Evolutionary conservation across 2,797 vertebrate genomes (phyloP).

Genomic region (Chelon auratus): DNA sequence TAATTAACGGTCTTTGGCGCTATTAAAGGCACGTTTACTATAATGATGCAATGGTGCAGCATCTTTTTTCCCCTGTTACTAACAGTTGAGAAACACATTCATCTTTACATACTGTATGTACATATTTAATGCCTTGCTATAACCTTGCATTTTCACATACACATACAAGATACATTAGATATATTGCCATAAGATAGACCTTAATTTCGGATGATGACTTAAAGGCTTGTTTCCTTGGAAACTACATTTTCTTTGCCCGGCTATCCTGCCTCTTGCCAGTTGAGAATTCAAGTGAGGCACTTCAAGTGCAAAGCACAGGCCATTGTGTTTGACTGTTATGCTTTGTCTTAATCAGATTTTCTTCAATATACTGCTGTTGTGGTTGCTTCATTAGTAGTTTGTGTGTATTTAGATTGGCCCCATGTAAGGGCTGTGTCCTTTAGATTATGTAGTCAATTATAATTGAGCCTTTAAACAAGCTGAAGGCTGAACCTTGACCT

Average conservation of each 20-base stretch:
- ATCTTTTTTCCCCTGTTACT: neutral
- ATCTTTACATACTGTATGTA: neutral
- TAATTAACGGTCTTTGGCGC: too few species aligned
- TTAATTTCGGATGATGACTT: slow-evolving; percentile 58
- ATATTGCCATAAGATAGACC: neutral
- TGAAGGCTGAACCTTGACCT: neutral
- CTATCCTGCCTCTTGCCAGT: slow-evolving; percentile 18
- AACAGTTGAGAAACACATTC: neutral
- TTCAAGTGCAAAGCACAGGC: neutral
- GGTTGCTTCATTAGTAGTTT: neutral
- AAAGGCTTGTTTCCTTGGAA: slow-evolving; percentile 67
- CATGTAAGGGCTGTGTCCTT: neutral
- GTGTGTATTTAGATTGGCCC: neutral
- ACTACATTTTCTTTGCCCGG: slow-evolving; percentile 36
- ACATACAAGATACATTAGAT: neutral
- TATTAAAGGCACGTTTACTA: neutral
- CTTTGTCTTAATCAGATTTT: neutral
- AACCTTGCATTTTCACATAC: too few species aligned
- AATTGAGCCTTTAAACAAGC: neutral
- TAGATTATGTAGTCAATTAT: neutral
- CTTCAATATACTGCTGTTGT: neutral
- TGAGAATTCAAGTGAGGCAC: slow-evolving; percentile 8
- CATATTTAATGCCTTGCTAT: too few species aligned
- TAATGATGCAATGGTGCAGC: neutral
- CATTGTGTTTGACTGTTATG: neutral